Evolutionary conservation across 2,888 invertebrate species (phyloP).

Genomic region (Nemapogon koenigi): DNA sequence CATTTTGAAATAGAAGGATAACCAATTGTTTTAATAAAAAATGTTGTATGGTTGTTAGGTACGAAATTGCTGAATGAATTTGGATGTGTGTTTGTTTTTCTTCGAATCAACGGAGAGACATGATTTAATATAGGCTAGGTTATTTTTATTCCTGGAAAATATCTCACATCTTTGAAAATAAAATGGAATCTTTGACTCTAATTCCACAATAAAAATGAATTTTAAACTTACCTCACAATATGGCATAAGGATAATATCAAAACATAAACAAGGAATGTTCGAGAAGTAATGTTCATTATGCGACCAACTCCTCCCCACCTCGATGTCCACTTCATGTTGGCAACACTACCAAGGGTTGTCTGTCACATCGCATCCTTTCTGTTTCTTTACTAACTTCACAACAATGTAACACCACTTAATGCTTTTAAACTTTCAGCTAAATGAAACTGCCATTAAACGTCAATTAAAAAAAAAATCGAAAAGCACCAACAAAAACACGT

Average conservation of each 20-base stretch:
- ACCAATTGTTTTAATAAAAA: no score
- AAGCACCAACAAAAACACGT: slow-evolving; percentile 17
- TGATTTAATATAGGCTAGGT: no score
- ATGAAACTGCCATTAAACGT: no score
- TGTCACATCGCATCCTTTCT: slow-evolving; percentile 1
- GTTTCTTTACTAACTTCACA: slow-evolving; percentile 5
- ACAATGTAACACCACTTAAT: slow-evolving; percentile 10
- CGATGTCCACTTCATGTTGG: slow-evolving; percentile 43
- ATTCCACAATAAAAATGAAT: slow-evolving; percentile 7
- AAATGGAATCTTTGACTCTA: background rate
- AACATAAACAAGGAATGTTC: slow-evolving; percentile 39
- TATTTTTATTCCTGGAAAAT: no score
- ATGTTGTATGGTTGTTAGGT: no score
- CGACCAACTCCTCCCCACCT: background rate
- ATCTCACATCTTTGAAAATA: background rate
- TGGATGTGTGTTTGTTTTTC: no score
- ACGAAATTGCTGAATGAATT: no score
- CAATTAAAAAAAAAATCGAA: slow-evolving; percentile 19
- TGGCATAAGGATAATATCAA: slow-evolving; percentile 42
- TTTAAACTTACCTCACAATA: slow-evolving; percentile 43
- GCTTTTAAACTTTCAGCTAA: slow-evolving; percentile 10
- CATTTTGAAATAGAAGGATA: no score
- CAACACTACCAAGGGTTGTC: slow-evolving; percentile 35
- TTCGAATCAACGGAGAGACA: no score
- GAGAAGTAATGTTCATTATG: slow-evolving; percentile 48